phyloP scores from a whole-genome alignment of 2,113 vertebrate species.

The Acinonyx jubatus region DNA sequence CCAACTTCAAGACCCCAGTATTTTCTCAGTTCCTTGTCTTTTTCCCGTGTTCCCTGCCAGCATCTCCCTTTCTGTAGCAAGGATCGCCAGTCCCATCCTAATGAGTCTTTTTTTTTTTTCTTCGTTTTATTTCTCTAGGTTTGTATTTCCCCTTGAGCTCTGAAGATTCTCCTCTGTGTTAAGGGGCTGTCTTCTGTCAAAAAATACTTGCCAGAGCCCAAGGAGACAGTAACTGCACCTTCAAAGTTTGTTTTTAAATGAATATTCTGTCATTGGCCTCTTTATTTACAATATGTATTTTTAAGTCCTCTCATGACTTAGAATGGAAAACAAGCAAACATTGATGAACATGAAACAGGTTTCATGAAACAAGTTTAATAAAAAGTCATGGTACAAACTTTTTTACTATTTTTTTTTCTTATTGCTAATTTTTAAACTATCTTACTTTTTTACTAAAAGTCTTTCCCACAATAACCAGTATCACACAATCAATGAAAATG shows the following conservation, averaged over 20 bases:
- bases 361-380: neutral
- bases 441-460: conserved; percentile 31
- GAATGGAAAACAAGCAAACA: neutral
- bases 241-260: conserved; percentile 27
- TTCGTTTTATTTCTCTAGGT: neutral
- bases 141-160: neutral
- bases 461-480: neutral
- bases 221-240: neutral
- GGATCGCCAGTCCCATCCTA: neutral
- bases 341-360: neutral
- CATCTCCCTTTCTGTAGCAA: neutral
- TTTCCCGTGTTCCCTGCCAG: neutral
- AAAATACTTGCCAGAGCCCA: neutral
- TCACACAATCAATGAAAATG: neutral
- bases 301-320: neutral
- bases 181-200: neutral
- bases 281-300: neutral
- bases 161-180: neutral
- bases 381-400: conserved; percentile 24
- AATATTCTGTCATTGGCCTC: neutral
- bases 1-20: neutral
- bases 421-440: neutral
- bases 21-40: neutral
- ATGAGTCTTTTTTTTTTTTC: neutral
- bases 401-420: neutral